phyloP scores from a whole-genome alignment of 1,140 invertebrate species.

The Callitettix versicolor region DNA sequence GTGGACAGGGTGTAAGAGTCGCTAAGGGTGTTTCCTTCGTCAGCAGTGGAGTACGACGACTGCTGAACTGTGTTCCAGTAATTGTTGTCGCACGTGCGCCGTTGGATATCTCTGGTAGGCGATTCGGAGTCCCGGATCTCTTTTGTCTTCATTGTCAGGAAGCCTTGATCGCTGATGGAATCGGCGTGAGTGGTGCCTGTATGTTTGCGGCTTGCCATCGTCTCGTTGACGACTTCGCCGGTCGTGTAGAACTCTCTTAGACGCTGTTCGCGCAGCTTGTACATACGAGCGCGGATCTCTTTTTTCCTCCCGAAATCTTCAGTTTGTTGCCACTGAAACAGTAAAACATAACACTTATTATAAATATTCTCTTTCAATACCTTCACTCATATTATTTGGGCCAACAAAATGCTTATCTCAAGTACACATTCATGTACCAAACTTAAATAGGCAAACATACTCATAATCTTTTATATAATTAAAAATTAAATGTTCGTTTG shows the following conservation, averaged over 20 bases:
- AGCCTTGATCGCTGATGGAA: slow-evolving; percentile 58
- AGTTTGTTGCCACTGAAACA: slow-evolving; percentile 66
- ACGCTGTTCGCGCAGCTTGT: slow-evolving; percentile 63
- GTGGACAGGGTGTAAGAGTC: slow-evolving; percentile 7
- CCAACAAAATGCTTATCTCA: too few species aligned
- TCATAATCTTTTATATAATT: too few species aligned
- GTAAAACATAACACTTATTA: too few species aligned
- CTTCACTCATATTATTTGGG: too few species aligned
- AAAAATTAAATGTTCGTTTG: too few species aligned
- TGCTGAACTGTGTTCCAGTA: slow-evolving; percentile 25
- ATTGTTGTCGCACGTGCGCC: slow-evolving; percentile 13
- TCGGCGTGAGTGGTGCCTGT: slow-evolving; percentile 45
- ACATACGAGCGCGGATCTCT: slow-evolving; percentile 73
- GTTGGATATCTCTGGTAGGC: slow-evolving; percentile 48
- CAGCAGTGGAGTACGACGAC: slow-evolving; percentile 12
- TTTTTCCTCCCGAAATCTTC: slow-evolving; percentile 75
- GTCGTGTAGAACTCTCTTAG: slow-evolving; percentile 55
- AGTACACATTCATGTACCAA: too few species aligned
- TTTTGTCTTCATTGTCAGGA: slow-evolving; percentile 61
- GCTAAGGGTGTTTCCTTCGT: slow-evolving; percentile 1
- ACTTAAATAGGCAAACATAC: too few species aligned
- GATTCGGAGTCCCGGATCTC: slow-evolving; percentile 64
- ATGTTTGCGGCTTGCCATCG: slow-evolving; percentile 21
- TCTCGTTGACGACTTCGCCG: slow-evolving; percentile 33
- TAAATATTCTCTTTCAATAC: too few species aligned